Conservation (phyloP, 1,140 invertebrate species). For the Diorhabda sublineata region DNA sequence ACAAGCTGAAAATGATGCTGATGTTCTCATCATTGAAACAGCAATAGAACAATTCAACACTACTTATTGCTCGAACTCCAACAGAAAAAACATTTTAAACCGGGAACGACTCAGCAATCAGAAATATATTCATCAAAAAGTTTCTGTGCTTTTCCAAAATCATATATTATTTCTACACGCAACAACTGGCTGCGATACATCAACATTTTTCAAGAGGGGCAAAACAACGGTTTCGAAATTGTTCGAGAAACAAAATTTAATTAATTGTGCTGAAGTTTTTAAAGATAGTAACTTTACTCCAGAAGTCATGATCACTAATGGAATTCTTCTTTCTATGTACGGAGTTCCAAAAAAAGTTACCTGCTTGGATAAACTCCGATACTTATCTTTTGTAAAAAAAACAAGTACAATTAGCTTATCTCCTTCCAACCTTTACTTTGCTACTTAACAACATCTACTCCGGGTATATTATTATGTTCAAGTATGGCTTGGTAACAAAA, state of each 20-base stretch:
- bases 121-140: too few relatives aligned
- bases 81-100: too few relatives aligned
- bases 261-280: constrained; percentile 13
- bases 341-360: not conserved
- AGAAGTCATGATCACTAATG: not conserved
- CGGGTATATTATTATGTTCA: not conserved
- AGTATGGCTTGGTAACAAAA: not conserved
- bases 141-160: too few relatives aligned
- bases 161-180: too few relatives aligned
- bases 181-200: not conserved
- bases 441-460: too few relatives aligned
- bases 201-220: not conserved
- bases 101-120: too few relatives aligned
- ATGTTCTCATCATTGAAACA: too few relatives aligned
- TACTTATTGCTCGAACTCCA: too few relatives aligned
- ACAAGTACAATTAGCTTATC: constrained; percentile 7
- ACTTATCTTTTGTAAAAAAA: not conserved
- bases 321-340: not conserved
- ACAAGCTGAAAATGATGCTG: too few relatives aligned
- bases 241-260: constrained; percentile 13
- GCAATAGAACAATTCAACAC: too few relatives aligned
- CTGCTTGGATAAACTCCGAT: constrained; percentile 5
- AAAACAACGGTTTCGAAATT: constrained; percentile 10
- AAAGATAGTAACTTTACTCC: not conserved
- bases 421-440: not conserved